Percentiles rank a stretch among this genome's conserved stretches.
Conservation (phyloP, 2,797 vertebrate species). For the Prunella strophiata region DNA sequence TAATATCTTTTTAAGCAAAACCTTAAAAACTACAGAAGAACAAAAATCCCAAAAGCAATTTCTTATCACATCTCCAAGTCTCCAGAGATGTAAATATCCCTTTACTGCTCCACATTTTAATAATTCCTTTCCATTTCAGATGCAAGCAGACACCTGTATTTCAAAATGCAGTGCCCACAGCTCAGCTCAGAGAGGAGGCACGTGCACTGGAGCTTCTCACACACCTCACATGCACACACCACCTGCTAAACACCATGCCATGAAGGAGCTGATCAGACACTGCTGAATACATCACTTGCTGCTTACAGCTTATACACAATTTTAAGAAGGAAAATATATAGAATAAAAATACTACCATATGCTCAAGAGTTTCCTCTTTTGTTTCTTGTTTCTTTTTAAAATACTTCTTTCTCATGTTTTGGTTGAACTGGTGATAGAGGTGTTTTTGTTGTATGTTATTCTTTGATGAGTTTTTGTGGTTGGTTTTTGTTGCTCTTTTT, state of each 20-base stretch:
- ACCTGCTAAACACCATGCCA: not conserved
- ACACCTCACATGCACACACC: not conserved
- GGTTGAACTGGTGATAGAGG: not conserved
- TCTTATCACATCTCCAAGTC: not conserved
- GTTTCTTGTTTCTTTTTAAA: not conserved
- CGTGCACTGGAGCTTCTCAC: not conserved
- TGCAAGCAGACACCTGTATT: not conserved
- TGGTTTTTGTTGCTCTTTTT: not conserved
- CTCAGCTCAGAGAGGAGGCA: not conserved
- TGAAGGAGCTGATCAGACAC: not conserved
- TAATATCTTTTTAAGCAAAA: not conserved
- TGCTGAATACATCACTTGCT: not conserved
- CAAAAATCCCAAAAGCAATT: not conserved
- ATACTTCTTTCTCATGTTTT: not conserved
- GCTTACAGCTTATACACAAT: not conserved
- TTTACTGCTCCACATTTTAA: not conserved
- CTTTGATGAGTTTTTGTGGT: not conserved
- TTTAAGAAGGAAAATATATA: not conserved
- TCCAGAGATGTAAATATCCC: not conserved
- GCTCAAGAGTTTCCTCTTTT: not conserved
- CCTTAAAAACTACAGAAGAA: not conserved
- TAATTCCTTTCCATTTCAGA: not conserved
- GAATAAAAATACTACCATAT: not conserved
- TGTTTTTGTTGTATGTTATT: not conserved
- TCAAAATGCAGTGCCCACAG: not conserved